phyloP scores from a whole-genome alignment of 2,888 invertebrate species.

The Spilosoma lubricipeda region DNA sequence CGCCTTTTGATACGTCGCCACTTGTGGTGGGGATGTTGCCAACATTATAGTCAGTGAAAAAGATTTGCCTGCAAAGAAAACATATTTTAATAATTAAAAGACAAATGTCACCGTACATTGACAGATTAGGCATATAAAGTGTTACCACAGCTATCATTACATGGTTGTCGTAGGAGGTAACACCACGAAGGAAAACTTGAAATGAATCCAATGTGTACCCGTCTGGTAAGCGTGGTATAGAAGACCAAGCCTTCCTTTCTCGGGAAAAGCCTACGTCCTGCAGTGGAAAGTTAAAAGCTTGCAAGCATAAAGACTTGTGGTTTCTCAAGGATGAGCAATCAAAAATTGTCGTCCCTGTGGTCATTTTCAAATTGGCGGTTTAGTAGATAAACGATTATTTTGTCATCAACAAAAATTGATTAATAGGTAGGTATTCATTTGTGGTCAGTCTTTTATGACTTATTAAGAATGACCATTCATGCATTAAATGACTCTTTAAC shows the following conservation, averaged over 20 bases:
- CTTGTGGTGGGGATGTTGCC: conserved; percentile 96
- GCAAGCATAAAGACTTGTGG: neutral
- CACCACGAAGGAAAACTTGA: too few species aligned
- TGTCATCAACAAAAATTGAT: too few species aligned
- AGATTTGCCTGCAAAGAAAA: conserved; percentile 93
- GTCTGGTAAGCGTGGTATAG: too few species aligned
- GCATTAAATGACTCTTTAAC: neutral
- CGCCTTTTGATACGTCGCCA: conserved; percentile 98
- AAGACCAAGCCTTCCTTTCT: too few species aligned
- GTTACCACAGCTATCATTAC: too few species aligned
- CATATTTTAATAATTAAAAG: neutral
- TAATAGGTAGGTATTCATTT: too few species aligned
- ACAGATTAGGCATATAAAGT: neutral
- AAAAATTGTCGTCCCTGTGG: neutral
- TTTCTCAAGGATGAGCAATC: neutral
- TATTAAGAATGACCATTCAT: neutral
- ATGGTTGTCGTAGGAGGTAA: too few species aligned
- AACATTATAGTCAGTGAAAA: conserved; percentile 98
- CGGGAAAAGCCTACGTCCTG: too few species aligned
- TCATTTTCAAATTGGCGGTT: neutral
- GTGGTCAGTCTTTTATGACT: neutral
- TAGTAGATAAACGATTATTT: neutral
- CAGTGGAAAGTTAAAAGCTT: too few species aligned
- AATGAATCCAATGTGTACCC: too few species aligned
- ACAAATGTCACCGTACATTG: neutral